Evolutionary conservation across 1,140 invertebrate species (phyloP), one percentile per base, ranked within the genome.

Genomic region (Orchestia grillus): DNA sequence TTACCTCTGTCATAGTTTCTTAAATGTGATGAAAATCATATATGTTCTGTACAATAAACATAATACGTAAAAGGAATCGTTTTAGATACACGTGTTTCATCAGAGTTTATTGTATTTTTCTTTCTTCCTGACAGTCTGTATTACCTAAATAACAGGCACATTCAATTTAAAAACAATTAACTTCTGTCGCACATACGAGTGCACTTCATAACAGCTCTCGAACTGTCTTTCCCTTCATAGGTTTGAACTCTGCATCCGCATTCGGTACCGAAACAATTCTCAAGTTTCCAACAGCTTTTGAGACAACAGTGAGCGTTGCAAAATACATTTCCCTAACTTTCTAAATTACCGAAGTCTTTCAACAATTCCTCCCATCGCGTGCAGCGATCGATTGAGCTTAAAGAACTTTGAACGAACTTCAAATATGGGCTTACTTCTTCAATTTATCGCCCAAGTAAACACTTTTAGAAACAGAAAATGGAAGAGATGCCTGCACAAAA

Each of bases 311-410:
- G 62, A 8, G 28, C 62, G 36, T 36, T 77, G 62, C 36, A 77
- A 77, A 77, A 77, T 28, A 77, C 62, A 36, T 77, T 77, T 77
- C 36, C 62, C 62, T 36, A 77, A 77, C 62, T 77, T 77, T 36
- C 62, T 77, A 77, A 77, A 77, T 77, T 77, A 77, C 62, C 62
- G 36, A 77, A 77, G 62, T 77, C 62, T 77, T 77, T 77, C 62
- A 77, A 77, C 62, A 77, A 36, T 23, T 15, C 62, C 62, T 77
- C 62, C 1, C 62, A 77, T 77, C 11, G 62, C 62, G 62, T 77
- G 62, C 62, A 77, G 62, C 62, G 36, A 77, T 77, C 62, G 62
- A 77, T 77, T 8, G 36, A 77, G 62, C 36, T 77, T 77, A 77
- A 77, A 77, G 62, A 77, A 77, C 62, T 77, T 77, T 77, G 62